Base-by-base conservation (phyloP, 2,797 vertebrate species). In the Margarornis squamiger region DNA sequence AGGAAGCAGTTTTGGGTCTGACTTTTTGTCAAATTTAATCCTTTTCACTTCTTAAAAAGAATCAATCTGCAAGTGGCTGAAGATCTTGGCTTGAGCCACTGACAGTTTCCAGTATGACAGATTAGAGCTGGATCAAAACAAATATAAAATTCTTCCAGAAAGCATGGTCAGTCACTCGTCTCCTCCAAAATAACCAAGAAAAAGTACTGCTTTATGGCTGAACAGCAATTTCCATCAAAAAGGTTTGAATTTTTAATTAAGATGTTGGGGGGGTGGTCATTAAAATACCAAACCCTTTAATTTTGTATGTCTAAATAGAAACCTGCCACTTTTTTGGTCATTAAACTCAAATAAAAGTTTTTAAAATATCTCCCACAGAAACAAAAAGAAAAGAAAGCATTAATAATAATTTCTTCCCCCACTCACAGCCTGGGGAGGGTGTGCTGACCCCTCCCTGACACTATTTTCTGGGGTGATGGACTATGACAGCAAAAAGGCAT, bases 181-280 rank as follows among this genome's bases (percentile, higher is more conserved):
- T 85, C 23, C 65, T 59, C 32, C 32, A 77, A 76, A 91, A 82
- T 34, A 70, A 88, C 63, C 34, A 92, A 58, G 36, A 62, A 63
- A 93, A 78, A 70, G 19, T 45, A 76, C 4, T 19, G 46, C n/a
- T 72, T 91, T 83, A 57, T 61, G 61, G 24, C 27, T 83, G 54
- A 91, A 54, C 54, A 93, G 66, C 54, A 92, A 51, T 86, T 77
- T 90, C 68, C 38, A 76, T 73, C 51, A 87, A 59, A 36, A 92
- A 67, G 9, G 59, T 80, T 6, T 88, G 65, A 63, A 77, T 92
- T 74, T 88, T 94, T 91, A 79, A 91, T 38, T 84, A 85, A 67
- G 65, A 36, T 52, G 54, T 10, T 67, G 15, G 22, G 39, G 17
- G 43, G 10, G 24, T 8, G 15, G 12, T 46, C 12, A 77, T 72